phyloP scores from a whole-genome alignment of 2,113 vertebrate genomes.

The Tursiops truncatus region DNA sequence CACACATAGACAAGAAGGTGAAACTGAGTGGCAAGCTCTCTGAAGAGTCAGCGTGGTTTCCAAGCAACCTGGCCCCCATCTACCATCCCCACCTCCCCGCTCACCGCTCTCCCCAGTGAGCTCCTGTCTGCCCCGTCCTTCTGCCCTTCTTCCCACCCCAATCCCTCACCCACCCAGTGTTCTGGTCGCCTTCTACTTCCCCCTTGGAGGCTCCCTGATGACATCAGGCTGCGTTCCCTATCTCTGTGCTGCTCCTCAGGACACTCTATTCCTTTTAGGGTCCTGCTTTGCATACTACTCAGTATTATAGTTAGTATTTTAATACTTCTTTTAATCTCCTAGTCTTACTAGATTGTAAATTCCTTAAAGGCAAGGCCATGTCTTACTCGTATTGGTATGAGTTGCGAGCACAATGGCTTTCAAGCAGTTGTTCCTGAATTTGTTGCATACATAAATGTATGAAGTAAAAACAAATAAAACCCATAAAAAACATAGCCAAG shows the following conservation, averaged over 20 bases:
- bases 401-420: neutral
- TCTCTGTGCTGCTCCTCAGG: neutral
- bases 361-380: neutral
- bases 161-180: neutral
- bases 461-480: neutral
- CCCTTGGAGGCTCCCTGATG: neutral
- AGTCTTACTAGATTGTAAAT: neutral
- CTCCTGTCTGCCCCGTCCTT: neutral
- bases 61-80: no score
- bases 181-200: neutral
- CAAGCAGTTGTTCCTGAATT: neutral
- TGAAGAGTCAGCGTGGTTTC: neutral
- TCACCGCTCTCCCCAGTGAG: neutral
- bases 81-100: neutral
- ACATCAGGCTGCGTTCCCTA: neutral
- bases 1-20: neutral
- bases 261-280: neutral
- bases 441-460: neutral
- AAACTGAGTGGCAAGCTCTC: neutral
- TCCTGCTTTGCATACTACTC: neutral
- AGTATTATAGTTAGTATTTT: neutral
- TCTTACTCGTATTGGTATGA: neutral
- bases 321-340: neutral
- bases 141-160: neutral
- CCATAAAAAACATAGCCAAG: neutral